Evolutionary conservation across 2,888 invertebrate genomes (phyloP).

Genomic region (Plebejus melissa): DNA sequence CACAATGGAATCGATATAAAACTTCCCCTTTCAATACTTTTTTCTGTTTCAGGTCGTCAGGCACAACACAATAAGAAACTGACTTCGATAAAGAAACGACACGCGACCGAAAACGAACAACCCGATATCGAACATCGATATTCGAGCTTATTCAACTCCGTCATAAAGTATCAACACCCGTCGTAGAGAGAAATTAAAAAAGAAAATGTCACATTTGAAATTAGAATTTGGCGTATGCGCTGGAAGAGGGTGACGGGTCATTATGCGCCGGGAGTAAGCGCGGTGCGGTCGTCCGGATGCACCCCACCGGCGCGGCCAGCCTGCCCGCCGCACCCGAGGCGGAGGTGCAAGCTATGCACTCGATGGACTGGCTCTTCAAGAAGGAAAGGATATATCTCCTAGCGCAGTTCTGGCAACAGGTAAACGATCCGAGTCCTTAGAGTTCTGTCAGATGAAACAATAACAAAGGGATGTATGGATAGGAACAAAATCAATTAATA

Average conservation of each 20-base stretch:
- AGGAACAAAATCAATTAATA: slow-evolving; percentile 66
- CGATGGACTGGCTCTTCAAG: slow-evolving; percentile 98
- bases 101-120: slow-evolving; percentile 57
- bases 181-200: slow-evolving; percentile 36
- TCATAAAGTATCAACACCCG: slow-evolving; percentile 35
- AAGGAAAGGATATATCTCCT: slow-evolving; percentile 96
- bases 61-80: slow-evolving; percentile 58
- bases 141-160: slow-evolving; percentile 26
- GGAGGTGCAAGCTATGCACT: slow-evolving; percentile 96
- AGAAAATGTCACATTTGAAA: slow-evolving; percentile 46
- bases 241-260: slow-evolving; percentile 48
- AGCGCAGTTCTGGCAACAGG: slow-evolving; percentile 98
- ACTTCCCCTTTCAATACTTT: slow-evolving; percentile 63
- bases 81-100: slow-evolving; percentile 45
- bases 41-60: slow-evolving; percentile 69
- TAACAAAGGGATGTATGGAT: slow-evolving; percentile 35
- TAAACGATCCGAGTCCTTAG: slow-evolving; percentile 52
- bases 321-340: slow-evolving; percentile 90
- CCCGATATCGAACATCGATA: slow-evolving; percentile 46
- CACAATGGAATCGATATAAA: slow-evolving; percentile 69
- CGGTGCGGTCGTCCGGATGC: slow-evolving; percentile 80
- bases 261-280: slow-evolving; percentile 62
- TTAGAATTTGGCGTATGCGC: slow-evolving; percentile 43
- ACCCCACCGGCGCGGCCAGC: slow-evolving; percentile 85
- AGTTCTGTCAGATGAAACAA: slow-evolving; percentile 20